Evolutionary conservation across 1,140 invertebrate genomes (phyloP).

Genomic region (Sweltsa coloradensis): DNA sequence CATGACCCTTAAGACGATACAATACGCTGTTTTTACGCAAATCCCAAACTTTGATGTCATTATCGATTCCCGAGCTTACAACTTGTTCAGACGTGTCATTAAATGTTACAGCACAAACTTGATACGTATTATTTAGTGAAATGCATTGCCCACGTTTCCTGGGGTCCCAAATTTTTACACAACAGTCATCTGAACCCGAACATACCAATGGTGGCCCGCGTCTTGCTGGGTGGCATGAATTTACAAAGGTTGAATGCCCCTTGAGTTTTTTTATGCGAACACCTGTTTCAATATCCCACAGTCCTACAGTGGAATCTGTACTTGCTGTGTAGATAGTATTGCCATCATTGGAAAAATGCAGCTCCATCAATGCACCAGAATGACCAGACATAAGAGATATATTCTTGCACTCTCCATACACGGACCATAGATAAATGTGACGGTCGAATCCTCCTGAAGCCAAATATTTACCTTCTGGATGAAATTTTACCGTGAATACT

Average conservation of each 20-base stretch:
- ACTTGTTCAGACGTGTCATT: slow-evolving; percentile 92
- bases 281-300: slow-evolving; percentile 89
- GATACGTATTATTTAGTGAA: slow-evolving; percentile 71
- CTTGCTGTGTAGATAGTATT: slow-evolving; percentile 80
- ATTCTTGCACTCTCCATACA: slow-evolving; percentile 97
- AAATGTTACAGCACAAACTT: slow-evolving; percentile 84
- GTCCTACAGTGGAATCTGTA: slow-evolving; percentile 87
- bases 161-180: slow-evolving; percentile 82
- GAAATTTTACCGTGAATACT: slow-evolving; percentile 87
- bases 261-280: slow-evolving; percentile 83
- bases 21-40: slow-evolving; percentile 79
- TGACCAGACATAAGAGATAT: slow-evolving; percentile 86
- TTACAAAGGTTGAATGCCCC: slow-evolving; percentile 83
- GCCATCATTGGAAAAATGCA: slow-evolving; percentile 92
- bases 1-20: slow-evolving; percentile 77
- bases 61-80: slow-evolving; percentile 84
- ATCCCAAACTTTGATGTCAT: slow-evolving; percentile 98
- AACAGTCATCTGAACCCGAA: slow-evolving; percentile 92
- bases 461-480: slow-evolving; percentile 88
- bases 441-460: slow-evolving; percentile 94
- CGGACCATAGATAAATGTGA: slow-evolving; percentile 97
- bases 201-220: slow-evolving; percentile 80
- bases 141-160: slow-evolving; percentile 65
- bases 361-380: slow-evolving; percentile 91
- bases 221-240: slow-evolving; percentile 65